Base-by-base conservation (phyloP, 2,797 vertebrate genomes). In the Coregonus sp. region DNA sequence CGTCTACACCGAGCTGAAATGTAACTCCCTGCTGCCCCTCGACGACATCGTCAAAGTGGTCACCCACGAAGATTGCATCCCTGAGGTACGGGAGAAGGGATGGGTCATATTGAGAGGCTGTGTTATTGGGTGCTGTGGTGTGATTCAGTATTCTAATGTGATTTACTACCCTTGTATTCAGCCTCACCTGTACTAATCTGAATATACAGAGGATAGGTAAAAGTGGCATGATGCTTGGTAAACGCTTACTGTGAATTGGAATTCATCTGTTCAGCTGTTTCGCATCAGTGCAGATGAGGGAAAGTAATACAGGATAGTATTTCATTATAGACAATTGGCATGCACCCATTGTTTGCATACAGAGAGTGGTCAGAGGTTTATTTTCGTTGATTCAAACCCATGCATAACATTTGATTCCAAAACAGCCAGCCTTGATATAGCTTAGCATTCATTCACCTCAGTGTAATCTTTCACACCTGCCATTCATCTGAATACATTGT, bases 21-120 rank as follows among this genome's bases (percentile, higher is more conserved):
- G 98, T 92, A 99, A 98, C 86, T 99, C 98, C 0, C 95, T 99
- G 66, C 93, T 99, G 50, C 98, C 98, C 0, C 92, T 99, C 81
- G 98, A 99, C 3, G 98, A 99, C 82, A 99, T 99, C 0, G 96
- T 98, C 75, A 95, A 96, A 86, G 98, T 99, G 29, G 97, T 99
- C 79, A 97, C 94, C 1, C 95, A 99, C 0, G 91, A 95, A 0
- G 95, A 96, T 92, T 99, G 98, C 80, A 94, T 97, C 75, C 95
- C 98, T 0, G 97, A 99, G 96, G 98, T 98, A 82, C 69, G 86
- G 68, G 4, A 3, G n/a, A 47, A 47, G 59, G n/a, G 59, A 29
- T 7, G 6, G 2, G 59, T 47, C 40, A 59, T 18, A 59, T 4
- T 51, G 40, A 20, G 69, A 5, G 69, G 5, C 18, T 47, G 40